A percentile compares a stretch with the other conserved stretches of the same genome.
Evolutionary conservation across 2,888 invertebrate species (phyloP).

Genomic region (Dendrolimus houi): DNA sequence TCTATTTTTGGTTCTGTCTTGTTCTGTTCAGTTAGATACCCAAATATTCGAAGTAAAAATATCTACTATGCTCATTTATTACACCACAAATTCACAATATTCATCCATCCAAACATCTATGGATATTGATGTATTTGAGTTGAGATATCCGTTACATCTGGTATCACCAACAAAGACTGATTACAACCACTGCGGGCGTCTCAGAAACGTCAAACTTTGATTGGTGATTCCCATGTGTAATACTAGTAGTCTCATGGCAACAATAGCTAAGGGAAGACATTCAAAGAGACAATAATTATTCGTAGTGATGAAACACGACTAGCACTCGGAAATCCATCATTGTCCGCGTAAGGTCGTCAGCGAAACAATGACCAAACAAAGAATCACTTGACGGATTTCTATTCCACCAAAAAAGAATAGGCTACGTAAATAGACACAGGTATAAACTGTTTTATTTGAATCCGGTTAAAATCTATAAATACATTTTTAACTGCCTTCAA

Average conservation of each 20-base stretch:
- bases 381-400: conserved; percentile 17
- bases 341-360: conserved; percentile 47
- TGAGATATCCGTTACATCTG: conserved; percentile 19
- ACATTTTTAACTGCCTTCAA: too few species aligned
- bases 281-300: conserved; percentile 30
- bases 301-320: conserved; percentile 22
- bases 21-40: too few species aligned
- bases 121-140: too few species aligned
- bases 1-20: too few species aligned
- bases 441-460: background rate
- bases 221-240: conserved; percentile 75
- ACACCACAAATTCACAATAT: too few species aligned
- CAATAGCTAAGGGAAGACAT: conserved; percentile 33
- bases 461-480: background rate
- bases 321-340: conserved; percentile 50
- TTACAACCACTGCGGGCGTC: conserved; percentile 47
- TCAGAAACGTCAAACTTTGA: conserved; percentile 67
- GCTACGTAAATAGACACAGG: too few species aligned
- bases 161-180: conserved; percentile 44
- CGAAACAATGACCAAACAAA: conserved; percentile 45
- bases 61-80: too few species aligned
- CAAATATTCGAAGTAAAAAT: too few species aligned
- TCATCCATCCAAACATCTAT: too few species aligned
- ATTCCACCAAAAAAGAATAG: conserved; percentile 11
- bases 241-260: conserved; percentile 59